Evolutionary conservation across 2,797 vertebrate genomes (phyloP).

Genomic region (Synanceia verrucosa): DNA sequence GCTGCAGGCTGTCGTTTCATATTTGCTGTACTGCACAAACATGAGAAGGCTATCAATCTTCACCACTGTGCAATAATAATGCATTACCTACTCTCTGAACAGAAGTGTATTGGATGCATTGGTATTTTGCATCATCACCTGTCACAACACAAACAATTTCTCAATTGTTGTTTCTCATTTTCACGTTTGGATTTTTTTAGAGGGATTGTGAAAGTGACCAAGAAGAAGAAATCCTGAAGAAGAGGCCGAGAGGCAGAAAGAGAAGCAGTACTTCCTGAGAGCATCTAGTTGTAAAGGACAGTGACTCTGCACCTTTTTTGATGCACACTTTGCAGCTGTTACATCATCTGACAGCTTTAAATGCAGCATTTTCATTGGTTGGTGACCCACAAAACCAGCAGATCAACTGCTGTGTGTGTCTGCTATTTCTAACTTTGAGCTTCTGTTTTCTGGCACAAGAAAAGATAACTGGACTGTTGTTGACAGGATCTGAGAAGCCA

Average conservation of each 20-base stretch:
- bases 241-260: conserved; percentile 83
- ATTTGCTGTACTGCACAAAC: neutral
- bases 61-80: neutral
- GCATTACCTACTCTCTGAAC: neutral
- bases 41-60: neutral
- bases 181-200: conserved; percentile 70
- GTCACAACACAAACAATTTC: neutral
- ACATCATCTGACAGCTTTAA: conserved; percentile 8
- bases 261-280: conserved; percentile 92
- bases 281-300: conserved; percentile 24
- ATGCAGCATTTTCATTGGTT: conserved; percentile 10
- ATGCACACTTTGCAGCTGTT: conserved; percentile 21
- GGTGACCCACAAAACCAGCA: conserved; percentile 20
- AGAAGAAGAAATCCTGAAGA: conserved; percentile 86
- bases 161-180: neutral
- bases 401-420: conserved; percentile 15
- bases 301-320: conserved; percentile 34
- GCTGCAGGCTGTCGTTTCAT: neutral
- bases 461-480: conserved; percentile 18
- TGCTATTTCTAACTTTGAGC: conserved; percentile 21
- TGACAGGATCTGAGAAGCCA: conserved; percentile 37
- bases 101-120: neutral
- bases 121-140: neutral
- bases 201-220: conserved; percentile 92
- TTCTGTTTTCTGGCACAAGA: conserved; percentile 16